These are phyloP conservation scores for Scrobipalpa atriplicella DNA, from an alignment of 2,888 invertebrate genomes.

Conservation along the genomic window DNA sequence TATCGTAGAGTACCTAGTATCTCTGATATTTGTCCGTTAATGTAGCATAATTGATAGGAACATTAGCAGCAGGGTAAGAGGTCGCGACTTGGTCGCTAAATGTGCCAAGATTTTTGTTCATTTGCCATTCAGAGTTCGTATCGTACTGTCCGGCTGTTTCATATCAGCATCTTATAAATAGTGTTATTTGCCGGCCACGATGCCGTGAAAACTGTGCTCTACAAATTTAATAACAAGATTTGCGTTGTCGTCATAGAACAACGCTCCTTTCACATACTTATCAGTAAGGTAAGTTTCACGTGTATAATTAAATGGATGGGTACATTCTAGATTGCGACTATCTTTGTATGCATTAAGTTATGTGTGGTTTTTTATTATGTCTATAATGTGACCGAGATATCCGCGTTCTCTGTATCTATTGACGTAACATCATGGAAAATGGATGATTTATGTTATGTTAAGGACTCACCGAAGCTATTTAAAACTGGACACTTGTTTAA, in stretches of 20 bases:
- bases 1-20: slow-evolving; percentile 1
- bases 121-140: slow-evolving; percentile 67
- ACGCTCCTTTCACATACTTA: background rate
- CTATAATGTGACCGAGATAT: background rate
- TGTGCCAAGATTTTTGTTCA: slow-evolving; percentile 65
- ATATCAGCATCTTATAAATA: slow-evolving; percentile 60
- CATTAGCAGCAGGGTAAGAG: slow-evolving; percentile 39
- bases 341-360: background rate
- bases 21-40: slow-evolving; percentile 13
- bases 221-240: slow-evolving; percentile 18
- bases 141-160: slow-evolving; percentile 51
- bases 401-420: background rate
- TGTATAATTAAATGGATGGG: slow-evolving; percentile 8
- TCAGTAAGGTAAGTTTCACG: slow-evolving; percentile 6
- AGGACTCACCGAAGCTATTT: background rate
- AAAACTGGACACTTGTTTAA: background rate
- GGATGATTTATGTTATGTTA: background rate
- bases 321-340: slow-evolving; percentile 1
- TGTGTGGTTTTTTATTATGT: background rate
- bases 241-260: slow-evolving; percentile 29
- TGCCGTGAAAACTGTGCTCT: slow-evolving; percentile 50
- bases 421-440: background rate
- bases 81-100: slow-evolving; percentile 47
- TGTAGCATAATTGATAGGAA: slow-evolving; percentile 22
- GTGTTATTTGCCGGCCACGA: slow-evolving; percentile 54